Evolutionary conservation across 2,113 vertebrate species (phyloP), one percentile per base, ranked within the genome.

Genomic region (Pomatorhinus ruficollis): DNA sequence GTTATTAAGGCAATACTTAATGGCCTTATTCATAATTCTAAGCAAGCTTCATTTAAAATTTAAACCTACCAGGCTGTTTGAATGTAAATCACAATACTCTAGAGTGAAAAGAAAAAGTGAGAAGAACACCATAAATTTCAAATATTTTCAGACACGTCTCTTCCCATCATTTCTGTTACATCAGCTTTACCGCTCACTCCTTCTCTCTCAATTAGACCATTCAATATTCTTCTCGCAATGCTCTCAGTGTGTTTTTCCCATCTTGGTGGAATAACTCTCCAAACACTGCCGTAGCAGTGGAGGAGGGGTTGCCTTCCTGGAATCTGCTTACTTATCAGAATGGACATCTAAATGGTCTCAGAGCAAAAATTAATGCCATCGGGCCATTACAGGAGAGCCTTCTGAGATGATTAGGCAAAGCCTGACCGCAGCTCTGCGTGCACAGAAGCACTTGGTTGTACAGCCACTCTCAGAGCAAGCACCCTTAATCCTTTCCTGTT

Each of bases 21-120:
- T 28, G 83, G 79, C 30, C 45, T 93, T 93, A 69, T 47, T 87
- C 80, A 87, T 88, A 93, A 91, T n/a, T 78, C 65, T 87, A 89
- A 86, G 83, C 42, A 79, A 94, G 44, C 60, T 87, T 89, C 77
- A 71, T 78, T 79, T 91, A 89, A 93, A 97, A 97, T 97, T 93
- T 78, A 94, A 70, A 56, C 61, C 44, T 56, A 63, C 20, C 27
- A 83, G 89, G 47, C 60, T 91, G 47, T 47, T 74, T 84, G 81
- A 84, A 88, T 63, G 25, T n/a, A 52, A 83, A 88, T 86, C 2
- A 15, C 63, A 77, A 69, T 75, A 25, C 83, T 79, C 69, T 69
- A 68, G 78, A 93, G 64, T 77, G 83, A 37, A 87, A 45, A 74
- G 61, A 84, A 72, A 39, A 28, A 49, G 31, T 27, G 42, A 89